Evolutionary conservation across 2,113 vertebrate genomes (phyloP).

Genomic region (Marmota flaviventris): DNA sequence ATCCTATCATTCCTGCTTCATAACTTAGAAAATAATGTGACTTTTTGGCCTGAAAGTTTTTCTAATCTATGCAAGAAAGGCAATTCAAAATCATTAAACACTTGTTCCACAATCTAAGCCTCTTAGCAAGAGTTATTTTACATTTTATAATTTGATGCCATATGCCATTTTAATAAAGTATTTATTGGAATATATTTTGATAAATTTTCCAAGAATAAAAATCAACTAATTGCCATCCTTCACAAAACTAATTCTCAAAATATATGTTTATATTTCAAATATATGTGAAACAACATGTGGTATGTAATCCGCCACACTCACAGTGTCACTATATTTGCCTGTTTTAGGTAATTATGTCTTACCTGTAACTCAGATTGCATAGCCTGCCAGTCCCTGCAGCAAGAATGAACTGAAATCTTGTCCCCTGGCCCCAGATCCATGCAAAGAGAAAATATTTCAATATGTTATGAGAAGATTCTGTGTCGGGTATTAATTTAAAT

Average conservation of each 20-base stretch:
- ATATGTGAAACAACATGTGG: not conserved
- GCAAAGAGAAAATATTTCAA: not conserved
- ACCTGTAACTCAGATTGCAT: not conserved
- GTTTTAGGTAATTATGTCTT: not conserved
- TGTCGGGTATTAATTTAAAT: not conserved
- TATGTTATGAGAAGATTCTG: not conserved
- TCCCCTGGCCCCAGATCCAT: not conserved
- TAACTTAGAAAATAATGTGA: slow-evolving; percentile 15
- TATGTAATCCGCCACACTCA: not conserved
- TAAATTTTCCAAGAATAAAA: not conserved
- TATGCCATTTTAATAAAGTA: not conserved
- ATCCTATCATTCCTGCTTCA: not conserved
- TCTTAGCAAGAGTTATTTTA: not conserved
- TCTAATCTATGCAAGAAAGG: not conserved
- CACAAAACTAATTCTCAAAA: slow-evolving; percentile 36
- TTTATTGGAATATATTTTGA: not conserved
- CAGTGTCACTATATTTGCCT: not conserved
- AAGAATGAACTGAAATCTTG: not conserved
- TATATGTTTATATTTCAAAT: not conserved
- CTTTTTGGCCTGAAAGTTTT: not conserved
- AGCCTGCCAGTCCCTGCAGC: not conserved
- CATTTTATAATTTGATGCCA: not conserved
- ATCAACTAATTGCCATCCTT: not conserved
- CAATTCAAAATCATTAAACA: slow-evolving; percentile 4
- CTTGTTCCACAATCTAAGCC: not conserved